Base-by-base conservation (phyloP, 2,113 vertebrate species). In the Otis tarda region DNA sequence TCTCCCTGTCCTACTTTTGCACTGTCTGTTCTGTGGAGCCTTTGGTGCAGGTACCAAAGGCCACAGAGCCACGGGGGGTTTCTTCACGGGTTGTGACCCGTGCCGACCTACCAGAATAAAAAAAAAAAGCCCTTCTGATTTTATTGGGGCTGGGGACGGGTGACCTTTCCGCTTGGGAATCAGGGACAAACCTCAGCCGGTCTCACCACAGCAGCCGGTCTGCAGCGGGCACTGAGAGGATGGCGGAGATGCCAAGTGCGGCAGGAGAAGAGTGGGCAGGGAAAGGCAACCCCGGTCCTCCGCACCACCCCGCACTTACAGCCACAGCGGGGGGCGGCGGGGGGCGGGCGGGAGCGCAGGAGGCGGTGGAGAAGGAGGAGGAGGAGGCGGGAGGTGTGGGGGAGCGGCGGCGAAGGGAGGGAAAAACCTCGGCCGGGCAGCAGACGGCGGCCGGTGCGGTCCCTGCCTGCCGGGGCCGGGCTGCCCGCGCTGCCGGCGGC, bases 371-470 rank as follows among this genome's bases (percentile, higher is more conserved):
- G 61, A 47, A 13, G 65, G 23, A 47, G 57, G 35, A 30, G 53
- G 39, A 89, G 78, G 37, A 30, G 53, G 43, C 85, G 78, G 82
- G 77, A 81, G 89, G 78, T 52, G 65, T 75, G 94, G 94, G 83
- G 69, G 82, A 76, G 57, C 41, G 69, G 75, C 83, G 31, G 87
- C 52, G 89, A 87, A 53, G 91, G 89, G 87, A 87, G 95, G 96
- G 92, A 53, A 92, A 87, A 89, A 77, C 82, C 93, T 83, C 86
- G 75, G 79, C 85, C 93, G 95, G 95, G 94, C 67, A 93, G 97
- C 16, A 77, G 93, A 74, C 97, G 91, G 65, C 94, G 94, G 95
- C 95, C 95, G 89, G 91, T 87, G 79, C 79, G 83, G 86, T 94
- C 83, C 81, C 90, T 69, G 93, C 53, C 88, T 90, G 95, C 41